Conservation (phyloP, 2,113 vertebrate species). For the Alligator mississippiensis region DNA sequence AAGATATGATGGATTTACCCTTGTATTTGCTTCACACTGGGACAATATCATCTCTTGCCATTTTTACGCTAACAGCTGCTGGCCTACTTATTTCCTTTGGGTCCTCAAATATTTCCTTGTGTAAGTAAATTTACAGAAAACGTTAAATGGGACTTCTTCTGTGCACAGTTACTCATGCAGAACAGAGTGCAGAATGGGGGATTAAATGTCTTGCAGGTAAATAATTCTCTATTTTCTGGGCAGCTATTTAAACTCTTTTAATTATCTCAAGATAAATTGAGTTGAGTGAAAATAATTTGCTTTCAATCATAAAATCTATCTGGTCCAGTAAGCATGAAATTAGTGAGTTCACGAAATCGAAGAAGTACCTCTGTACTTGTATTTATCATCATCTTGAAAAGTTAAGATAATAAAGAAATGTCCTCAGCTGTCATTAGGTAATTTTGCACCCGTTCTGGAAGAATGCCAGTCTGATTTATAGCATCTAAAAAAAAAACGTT, state of each 20-base stretch:
- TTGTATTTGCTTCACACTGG: background rate
- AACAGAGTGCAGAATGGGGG: background rate
- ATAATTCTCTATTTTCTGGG: background rate
- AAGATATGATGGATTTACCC: background rate
- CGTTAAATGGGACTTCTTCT: background rate
- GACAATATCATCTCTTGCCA: background rate
- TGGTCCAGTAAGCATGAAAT: background rate
- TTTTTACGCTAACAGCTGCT: background rate
- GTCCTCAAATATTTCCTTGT: background rate
- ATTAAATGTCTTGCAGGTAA: background rate
- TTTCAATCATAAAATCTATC: constrained; percentile 22
- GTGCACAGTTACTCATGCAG: background rate
- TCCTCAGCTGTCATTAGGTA: constrained; percentile 2
- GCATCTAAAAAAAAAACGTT: background rate
- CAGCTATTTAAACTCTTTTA: constrained; percentile 26
- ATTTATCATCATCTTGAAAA: constrained; percentile 18
- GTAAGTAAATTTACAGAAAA: background rate
- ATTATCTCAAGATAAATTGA: constrained; percentile 49
- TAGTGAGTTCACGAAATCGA: constrained; percentile 33
- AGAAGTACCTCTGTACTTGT: background rate
- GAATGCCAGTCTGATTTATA: constrained; percentile 39
- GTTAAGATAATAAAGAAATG: background rate
- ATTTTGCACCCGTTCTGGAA: background rate
- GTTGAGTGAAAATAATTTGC: constrained; percentile 48
- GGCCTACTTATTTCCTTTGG: rapidly evolving